These are phyloP conservation scores for Augiades crinisus DNA, from an alignment of 2,888 invertebrate species.

Conservation along the genomic window DNA sequence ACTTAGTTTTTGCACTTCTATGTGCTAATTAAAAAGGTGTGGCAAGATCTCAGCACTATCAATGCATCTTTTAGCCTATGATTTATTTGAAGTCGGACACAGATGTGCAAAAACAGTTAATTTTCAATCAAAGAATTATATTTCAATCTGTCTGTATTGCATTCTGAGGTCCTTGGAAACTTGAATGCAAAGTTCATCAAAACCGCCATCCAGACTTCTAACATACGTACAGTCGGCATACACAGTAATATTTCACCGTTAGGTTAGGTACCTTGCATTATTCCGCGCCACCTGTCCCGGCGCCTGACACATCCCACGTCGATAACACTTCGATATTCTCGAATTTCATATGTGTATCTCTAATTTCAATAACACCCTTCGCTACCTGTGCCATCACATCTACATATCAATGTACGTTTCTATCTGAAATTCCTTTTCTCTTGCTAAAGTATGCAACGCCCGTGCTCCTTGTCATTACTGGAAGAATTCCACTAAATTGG, in stretches of 20 bases:
- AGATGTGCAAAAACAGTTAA: too few species aligned
- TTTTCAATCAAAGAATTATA: too few species aligned
- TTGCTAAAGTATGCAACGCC: conserved; percentile 74
- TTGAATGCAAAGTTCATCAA: too few species aligned
- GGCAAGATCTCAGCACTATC: too few species aligned
- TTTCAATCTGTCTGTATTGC: too few species aligned
- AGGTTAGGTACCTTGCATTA: conserved; percentile 24
- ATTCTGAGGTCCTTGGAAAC: too few species aligned
- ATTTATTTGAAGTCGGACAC: too few species aligned
- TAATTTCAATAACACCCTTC: conserved; percentile 78
- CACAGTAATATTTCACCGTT: conserved; percentile 10
- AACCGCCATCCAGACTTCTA: too few species aligned
- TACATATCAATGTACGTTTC: conserved; percentile 76
- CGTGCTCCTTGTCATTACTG: conserved; percentile 77
- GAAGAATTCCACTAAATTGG: conserved; percentile 73
- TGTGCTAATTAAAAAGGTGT: too few species aligned
- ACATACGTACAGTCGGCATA: not conserved
- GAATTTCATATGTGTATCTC: conserved; percentile 71
- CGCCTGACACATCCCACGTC: conserved; percentile 30
- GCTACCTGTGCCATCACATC: conserved; percentile 75
- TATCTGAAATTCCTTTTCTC: conserved; percentile 74
- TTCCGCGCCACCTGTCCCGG: conserved; percentile 30
- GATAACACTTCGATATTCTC: conserved; percentile 38
- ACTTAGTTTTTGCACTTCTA: too few species aligned
- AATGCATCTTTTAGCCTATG: too few species aligned